A percentile compares a stretch with the other conserved stretches of the same genome.
These are phyloP conservation scores for Apteryx owenii DNA, from an alignment of 2,113 vertebrate genomes.

Conservation along the genomic window DNA sequence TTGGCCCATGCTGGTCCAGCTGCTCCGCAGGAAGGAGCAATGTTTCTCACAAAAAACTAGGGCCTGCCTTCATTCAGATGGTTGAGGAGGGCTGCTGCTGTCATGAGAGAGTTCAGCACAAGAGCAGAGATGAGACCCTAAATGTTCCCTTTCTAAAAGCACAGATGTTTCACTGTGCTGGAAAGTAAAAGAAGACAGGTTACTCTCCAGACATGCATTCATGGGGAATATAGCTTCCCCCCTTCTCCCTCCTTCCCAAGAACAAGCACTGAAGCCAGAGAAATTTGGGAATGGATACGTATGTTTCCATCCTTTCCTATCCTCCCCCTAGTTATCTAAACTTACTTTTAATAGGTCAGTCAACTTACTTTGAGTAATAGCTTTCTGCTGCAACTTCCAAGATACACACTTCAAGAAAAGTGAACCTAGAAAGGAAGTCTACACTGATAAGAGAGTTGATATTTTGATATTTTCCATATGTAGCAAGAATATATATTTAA, in stretches of 20 bases:
- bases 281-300: not conserved
- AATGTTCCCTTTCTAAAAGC: not conserved
- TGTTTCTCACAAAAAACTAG: not conserved
- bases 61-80: not conserved
- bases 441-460: slow-evolving; percentile 55
- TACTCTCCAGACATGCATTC: not conserved
- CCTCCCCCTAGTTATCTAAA: slow-evolving; percentile 40
- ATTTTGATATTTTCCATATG: slow-evolving; percentile 66
- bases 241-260: not conserved
- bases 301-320: slow-evolving; percentile 1
- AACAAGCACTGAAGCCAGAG: not conserved
- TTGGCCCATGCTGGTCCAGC: not conserved
- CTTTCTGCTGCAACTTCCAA: slow-evolving; percentile 53
- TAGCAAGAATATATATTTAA: not conserved
- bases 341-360: slow-evolving; percentile 49
- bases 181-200: not conserved
- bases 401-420: slow-evolving; percentile 43
- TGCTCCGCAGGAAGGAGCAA: not conserved
- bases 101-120: not conserved
- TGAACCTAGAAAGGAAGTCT: slow-evolving; percentile 63
- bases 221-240: not conserved
- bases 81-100: not conserved
- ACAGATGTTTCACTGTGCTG: not conserved
- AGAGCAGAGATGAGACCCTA: not conserved
- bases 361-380: slow-evolving; percentile 64